phyloP scores from a whole-genome alignment of 1,140 invertebrate genomes.

The Mya arenaria region DNA sequence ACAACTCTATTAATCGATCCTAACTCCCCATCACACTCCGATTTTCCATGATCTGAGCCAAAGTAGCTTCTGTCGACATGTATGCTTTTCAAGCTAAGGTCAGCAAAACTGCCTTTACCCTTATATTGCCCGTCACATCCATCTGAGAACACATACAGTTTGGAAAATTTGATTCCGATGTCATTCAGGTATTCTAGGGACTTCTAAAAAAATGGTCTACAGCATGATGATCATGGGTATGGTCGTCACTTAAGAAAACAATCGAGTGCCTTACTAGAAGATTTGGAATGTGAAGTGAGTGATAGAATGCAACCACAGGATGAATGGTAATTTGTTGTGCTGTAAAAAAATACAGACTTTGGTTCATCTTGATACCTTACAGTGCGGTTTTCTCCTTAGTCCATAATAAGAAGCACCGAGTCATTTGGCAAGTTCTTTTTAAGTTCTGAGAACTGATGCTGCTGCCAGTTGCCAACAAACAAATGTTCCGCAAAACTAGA shows the following conservation, averaged over 20 bases:
- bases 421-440: conserved; percentile 31
- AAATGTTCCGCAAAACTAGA: conserved; percentile 29
- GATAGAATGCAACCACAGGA: conserved; percentile 40
- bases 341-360: conserved; percentile 38
- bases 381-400: conserved; percentile 51
- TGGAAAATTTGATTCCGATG: neutral
- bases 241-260: conserved; percentile 35
- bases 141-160: neutral
- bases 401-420: conserved; percentile 25
- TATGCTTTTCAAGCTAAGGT: neutral
- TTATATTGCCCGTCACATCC: neutral
- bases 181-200: neutral
- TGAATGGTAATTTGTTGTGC: conserved; percentile 46
- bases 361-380: conserved; percentile 35
- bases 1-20: neutral
- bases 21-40: conserved; percentile 1
- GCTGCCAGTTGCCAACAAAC: conserved; percentile 30
- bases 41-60: neutral
- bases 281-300: conserved; percentile 25
- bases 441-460: conserved; percentile 21
- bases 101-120: neutral
- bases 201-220: neutral
- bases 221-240: neutral
- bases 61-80: neutral
- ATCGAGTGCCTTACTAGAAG: conserved; percentile 24